Base-by-base conservation (phyloP, 2,888 invertebrate genomes). In the Stenichneumon culpator region DNA sequence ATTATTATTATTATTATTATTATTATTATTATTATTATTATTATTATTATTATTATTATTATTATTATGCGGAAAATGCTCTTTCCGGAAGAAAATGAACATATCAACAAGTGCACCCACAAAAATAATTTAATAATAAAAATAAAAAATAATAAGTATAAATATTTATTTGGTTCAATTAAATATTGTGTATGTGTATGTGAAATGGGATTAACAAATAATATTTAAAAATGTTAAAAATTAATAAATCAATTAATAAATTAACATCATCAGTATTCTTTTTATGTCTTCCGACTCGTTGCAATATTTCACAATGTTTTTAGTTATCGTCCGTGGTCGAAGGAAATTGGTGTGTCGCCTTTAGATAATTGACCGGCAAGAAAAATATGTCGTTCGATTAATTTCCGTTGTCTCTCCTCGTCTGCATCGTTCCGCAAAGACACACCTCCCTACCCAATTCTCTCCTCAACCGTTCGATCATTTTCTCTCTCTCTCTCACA, bases 371-470 rank as follows among this genome's bases (percentile, higher is more conserved):
- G 39, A 28, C 16, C 28, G 16, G 36, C 22, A 36, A 63, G 32
- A 69, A 77, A 67, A 32, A 44, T 57, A 16, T 39, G 6, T 7
- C 28, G 36, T 16, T 14, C 25, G 44, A 19, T 32, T 36, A 52
- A 70, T 79, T 78, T 69, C 78, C 78, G 68, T 19, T 57, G 57
- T 78, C 54, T 69, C 14, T 60, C 70, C 22, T 63, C n/a, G 36
- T 79, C 63, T 32, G 32, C 16, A 16, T 28, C n/a, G 44, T 32
- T 32, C 36, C 36, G 25, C 50, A 60, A 57, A 72, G 52, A 60
- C 25, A 22, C 14, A 22, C 22, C n/a, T 28, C 57, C 44, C 25
- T 70, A 44, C 39, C 47, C 36, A 47, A 60, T 63, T 44, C 14
- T 36, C 67, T 77, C 36, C 36, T 36, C 47, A 11, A 1, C 25